A percentile compares a stretch with the other conserved stretches of the same genome.
Evolutionary conservation across 2,888 invertebrate genomes (phyloP).

Genomic region (Heliconius sara): DNA sequence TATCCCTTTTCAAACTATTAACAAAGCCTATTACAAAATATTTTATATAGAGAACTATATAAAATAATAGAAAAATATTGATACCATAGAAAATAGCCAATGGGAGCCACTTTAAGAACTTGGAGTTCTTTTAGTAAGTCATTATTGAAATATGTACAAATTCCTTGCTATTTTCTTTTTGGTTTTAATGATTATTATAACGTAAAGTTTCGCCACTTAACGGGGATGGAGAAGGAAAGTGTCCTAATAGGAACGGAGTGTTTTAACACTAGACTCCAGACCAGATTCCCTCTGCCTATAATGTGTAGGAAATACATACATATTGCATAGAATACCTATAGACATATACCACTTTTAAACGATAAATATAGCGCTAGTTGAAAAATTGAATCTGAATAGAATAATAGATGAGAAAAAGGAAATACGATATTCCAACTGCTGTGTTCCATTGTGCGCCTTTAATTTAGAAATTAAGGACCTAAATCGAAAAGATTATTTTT

Average conservation of each 20-base stretch:
- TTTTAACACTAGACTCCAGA: too few species aligned
- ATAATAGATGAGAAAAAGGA: conserved; percentile 23
- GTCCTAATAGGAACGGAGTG: too few species aligned
- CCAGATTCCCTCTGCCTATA: too few species aligned
- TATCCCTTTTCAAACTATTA: conserved; percentile 37
- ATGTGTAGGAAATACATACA: too few species aligned
- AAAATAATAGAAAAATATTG: neutral
- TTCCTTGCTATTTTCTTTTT: neutral
- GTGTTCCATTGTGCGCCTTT: conserved; percentile 15
- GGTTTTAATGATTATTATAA: too few species aligned
- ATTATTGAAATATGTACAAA: too few species aligned
- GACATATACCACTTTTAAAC: neutral
- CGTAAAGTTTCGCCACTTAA: too few species aligned
- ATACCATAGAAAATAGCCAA: neutral
- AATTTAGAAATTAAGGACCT: conserved; percentile 28
- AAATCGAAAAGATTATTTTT: conserved; percentile 25
- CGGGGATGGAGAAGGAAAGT: too few species aligned
- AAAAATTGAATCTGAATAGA: conserved; percentile 3
- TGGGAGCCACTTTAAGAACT: neutral
- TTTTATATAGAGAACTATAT: neutral
- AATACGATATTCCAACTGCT: conserved; percentile 19
- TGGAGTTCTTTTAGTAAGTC: too few species aligned
- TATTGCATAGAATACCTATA: neutral
- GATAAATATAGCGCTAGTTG: conserved; percentile 15
- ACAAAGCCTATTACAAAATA: conserved; percentile 23